phyloP scores from a whole-genome alignment of 2,113 vertebrate genomes.

The Chlorodrepanis virens region DNA sequence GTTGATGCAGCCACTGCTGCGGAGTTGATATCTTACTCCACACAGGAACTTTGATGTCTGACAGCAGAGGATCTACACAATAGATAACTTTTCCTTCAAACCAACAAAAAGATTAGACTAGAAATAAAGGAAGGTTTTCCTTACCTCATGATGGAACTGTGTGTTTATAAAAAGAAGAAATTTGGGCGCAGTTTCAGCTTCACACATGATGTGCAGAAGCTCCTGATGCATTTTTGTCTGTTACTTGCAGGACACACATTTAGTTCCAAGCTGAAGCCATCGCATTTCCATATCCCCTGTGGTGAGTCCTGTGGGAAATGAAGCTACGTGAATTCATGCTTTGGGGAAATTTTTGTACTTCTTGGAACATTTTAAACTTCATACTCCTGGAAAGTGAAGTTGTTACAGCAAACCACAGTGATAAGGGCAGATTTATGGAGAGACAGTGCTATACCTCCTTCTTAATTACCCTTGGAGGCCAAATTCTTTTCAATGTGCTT shows the following conservation, averaged over 20 bases:
- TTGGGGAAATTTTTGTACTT: neutral
- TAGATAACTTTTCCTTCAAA: neutral
- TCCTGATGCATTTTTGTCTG: neutral
- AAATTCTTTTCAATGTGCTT: neutral
- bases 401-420: neutral
- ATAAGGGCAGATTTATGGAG: neutral
- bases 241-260: neutral
- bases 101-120: neutral
- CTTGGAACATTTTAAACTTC: neutral
- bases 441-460: neutral
- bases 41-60: neutral
- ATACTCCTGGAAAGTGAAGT: neutral
- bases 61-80: neutral
- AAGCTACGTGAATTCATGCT: neutral
- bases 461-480: neutral
- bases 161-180: neutral
- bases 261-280: neutral
- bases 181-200: neutral
- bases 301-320: neutral
- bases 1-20: neutral
- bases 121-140: neutral
- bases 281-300: neutral
- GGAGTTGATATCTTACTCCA: neutral
- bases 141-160: accelerated
- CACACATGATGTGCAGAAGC: accelerated